phyloP scores from a whole-genome alignment of 2,113 vertebrate genomes.

The Oncorhynchus keta region DNA sequence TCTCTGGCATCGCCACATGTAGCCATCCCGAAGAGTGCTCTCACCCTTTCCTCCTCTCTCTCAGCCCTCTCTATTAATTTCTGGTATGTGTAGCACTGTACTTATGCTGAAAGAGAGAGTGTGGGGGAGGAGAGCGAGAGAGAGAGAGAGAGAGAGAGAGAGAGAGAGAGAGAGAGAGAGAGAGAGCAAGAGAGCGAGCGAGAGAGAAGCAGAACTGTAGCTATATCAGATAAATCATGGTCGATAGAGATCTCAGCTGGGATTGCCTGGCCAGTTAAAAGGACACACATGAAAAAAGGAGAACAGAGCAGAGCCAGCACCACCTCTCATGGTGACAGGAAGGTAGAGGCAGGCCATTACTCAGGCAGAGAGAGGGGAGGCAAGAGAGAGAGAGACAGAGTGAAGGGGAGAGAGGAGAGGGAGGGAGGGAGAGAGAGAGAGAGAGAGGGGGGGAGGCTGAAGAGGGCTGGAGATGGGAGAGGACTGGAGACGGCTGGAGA shows the following conservation, averaged over 20 bases:
- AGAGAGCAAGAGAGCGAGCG: not conserved
- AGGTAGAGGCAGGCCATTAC: conserved; percentile 74
- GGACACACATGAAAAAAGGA: conserved; percentile 67
- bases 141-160: not conserved
- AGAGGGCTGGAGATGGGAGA: no score
- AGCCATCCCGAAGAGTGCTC: not conserved
- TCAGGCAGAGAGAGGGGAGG: conserved; percentile 49
- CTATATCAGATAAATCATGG: conserved; percentile 74
- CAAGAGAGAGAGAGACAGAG: conserved; percentile 16
- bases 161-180: not conserved
- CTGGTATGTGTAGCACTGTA: conserved; percentile 34
- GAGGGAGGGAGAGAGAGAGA: not conserved
- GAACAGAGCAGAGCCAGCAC: conserved; percentile 59
- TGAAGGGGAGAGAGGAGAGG: not conserved
- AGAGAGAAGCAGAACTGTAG: conserved; percentile 36
- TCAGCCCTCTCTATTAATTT: not conserved
- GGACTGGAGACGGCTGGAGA: no score
- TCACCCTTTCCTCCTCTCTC: no score
- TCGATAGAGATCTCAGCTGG: conserved; percentile 79
- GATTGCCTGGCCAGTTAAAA: conserved; percentile 73
- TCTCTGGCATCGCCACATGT: conserved; percentile 5
- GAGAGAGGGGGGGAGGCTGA: not conserved
- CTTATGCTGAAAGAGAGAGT: conserved; percentile 59
- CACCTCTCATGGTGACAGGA: conserved; percentile 76
- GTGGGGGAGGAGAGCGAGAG: not conserved